Percentiles rank a stretch among this genome's conserved stretches.
phyloP scores from a whole-genome alignment of 2,113 vertebrate species.

The Pelodiscus sinensis region DNA sequence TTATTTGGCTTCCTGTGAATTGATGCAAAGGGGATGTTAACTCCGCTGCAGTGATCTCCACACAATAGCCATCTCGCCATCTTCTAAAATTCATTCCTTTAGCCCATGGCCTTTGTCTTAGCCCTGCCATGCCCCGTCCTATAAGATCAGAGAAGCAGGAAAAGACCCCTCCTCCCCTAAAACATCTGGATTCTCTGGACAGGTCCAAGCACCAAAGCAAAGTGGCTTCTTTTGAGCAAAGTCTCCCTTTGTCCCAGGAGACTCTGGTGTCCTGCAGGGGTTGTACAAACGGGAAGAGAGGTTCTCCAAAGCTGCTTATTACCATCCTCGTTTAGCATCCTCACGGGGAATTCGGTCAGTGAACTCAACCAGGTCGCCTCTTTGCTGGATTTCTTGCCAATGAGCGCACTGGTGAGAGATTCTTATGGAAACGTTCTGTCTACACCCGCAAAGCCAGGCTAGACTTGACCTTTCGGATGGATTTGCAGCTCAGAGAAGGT shows the following conservation, averaged over 20 bases:
- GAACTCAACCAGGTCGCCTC: neutral
- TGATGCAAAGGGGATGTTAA: neutral
- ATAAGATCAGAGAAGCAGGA: neutral
- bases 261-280: neutral
- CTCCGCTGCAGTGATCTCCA: neutral
- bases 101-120: neutral
- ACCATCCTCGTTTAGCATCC: neutral
- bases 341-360: neutral
- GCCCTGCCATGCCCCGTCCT: neutral
- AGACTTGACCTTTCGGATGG: neutral
- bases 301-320: neutral
- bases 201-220: constrained; percentile 1
- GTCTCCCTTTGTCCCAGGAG: neutral
- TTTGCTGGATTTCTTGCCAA: neutral
- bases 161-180: neutral
- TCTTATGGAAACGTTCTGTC: neutral
- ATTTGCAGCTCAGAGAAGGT: neutral
- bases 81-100: neutral
- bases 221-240: neutral
- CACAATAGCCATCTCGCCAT: neutral
- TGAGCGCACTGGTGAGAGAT: neutral
- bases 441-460: neutral
- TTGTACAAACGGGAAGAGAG: neutral
- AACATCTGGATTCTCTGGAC: neutral
- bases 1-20: neutral